Conservation (phyloP, 2,113 vertebrate species). For the Pedionomus torquatus region DNA sequence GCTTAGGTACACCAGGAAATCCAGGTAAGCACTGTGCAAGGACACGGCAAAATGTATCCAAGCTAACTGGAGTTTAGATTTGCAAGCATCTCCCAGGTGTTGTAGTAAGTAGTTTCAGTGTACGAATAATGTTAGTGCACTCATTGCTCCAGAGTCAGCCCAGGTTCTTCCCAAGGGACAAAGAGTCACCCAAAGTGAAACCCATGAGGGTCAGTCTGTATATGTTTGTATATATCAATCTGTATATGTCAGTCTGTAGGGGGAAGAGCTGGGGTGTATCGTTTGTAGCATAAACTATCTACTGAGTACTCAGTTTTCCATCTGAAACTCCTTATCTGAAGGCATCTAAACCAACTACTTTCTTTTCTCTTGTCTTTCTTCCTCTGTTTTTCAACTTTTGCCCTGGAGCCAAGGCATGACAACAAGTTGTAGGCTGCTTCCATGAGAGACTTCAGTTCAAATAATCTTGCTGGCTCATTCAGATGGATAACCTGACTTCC, state of each 20-base stretch:
- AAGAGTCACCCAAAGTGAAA: not conserved
- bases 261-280: not conserved
- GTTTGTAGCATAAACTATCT: not conserved
- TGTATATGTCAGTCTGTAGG: not conserved
- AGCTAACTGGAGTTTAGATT: not conserved
- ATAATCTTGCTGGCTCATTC: not conserved
- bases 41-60: not conserved
- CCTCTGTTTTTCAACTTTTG: not conserved
- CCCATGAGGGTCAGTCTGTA: not conserved
- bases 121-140: not conserved
- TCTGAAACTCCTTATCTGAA: not conserved
- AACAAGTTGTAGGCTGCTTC: not conserved
- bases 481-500: not conserved
- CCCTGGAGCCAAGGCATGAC: rapidly evolving
- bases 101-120: not conserved
- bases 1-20: not conserved
- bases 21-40: not conserved
- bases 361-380: not conserved
- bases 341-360: not conserved
- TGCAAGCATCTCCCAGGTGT: not conserved
- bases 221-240: no score
- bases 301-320: not conserved
- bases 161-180: not conserved
- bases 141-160: not conserved
- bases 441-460: not conserved